Evolutionary conservation across 1,140 invertebrate species (phyloP), one percentile per base, ranked within the genome.

Genomic region (Agrypnia vestita): DNA sequence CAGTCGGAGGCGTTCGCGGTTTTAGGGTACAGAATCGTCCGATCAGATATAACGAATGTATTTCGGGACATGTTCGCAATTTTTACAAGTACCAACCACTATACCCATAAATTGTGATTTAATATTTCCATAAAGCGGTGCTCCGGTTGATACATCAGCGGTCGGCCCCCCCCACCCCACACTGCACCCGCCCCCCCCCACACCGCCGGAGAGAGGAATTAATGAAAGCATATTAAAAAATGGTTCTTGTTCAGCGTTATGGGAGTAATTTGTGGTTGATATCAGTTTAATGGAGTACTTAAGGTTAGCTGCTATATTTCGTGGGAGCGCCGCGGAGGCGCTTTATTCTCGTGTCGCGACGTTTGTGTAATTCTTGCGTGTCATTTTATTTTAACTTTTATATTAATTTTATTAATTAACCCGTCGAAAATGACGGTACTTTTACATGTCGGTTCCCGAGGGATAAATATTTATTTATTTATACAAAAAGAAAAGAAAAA

Each of bases 251-350:
- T 73, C 49, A 49, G 67, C 71, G 47, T 82, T 78, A 82, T 79
- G 77, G 73, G 35, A 73, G 77, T 51, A 82, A 79, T 82, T 82
- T 82, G 80, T 74, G 77, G 76, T 51, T 82, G 80, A 79, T 82
- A 82, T 82, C 72, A 78, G 55, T 82, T 82, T 82, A 82, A 82
- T 82, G 73, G 76, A 82, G 76, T 82, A 79, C 80, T 82, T 81
- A 78, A 56, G 76, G 35, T 51, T 47, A 76, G 59, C 73, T 35
- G 69, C 64, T 17, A 46, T 19, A 47, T 64, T 12, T 35, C 25
- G 49, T 4, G 25, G 25, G 25, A 35, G 25, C 25, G 25, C 25
- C 11, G n/a, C 12, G 15, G 25, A 64, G 62, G 11, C 62, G 43
- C 12, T 64, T 64, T 43, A 10, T 43, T 64, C 10, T 64, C 25